phyloP scores from a whole-genome alignment of 2,888 invertebrate species.

The Kryphioiulus occultus region DNA sequence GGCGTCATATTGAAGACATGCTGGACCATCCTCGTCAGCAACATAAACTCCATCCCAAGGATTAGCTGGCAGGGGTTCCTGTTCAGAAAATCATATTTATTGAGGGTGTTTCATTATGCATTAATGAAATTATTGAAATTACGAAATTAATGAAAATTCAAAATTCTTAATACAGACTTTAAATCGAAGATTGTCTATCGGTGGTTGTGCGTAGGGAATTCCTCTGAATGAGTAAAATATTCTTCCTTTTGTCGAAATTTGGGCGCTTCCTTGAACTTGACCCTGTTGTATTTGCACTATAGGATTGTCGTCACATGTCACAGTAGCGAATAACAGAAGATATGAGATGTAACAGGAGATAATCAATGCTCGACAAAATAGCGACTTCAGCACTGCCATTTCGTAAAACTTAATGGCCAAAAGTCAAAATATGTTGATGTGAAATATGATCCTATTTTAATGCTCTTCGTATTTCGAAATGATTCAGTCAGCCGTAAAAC shows the following conservation, averaged over 20 bases:
- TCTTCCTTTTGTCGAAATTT: slow-evolving; percentile 12
- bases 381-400: neutral
- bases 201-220: slow-evolving; percentile 48
- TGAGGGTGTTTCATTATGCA: neutral
- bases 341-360: neutral
- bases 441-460: neutral
- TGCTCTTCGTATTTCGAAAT: neutral
- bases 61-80: neutral
- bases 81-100: too few relatives aligned
- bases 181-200: slow-evolving; percentile 44
- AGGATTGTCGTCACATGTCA: neutral
- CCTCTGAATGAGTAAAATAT: slow-evolving; percentile 43
- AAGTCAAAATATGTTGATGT: neutral
- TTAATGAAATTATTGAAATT: neutral
- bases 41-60: neutral
- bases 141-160: neutral
- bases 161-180: neutral
- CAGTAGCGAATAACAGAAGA: neutral
- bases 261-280: neutral
- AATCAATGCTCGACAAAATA: neutral
- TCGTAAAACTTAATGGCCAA: neutral
- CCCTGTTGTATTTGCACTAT: neutral
- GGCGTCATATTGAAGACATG: neutral
- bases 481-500: neutral
- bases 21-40: neutral